Evolutionary conservation across 2,797 vertebrate species (phyloP), one percentile per base, ranked within the genome.

Genomic region (Myotis findleyi): DNA sequence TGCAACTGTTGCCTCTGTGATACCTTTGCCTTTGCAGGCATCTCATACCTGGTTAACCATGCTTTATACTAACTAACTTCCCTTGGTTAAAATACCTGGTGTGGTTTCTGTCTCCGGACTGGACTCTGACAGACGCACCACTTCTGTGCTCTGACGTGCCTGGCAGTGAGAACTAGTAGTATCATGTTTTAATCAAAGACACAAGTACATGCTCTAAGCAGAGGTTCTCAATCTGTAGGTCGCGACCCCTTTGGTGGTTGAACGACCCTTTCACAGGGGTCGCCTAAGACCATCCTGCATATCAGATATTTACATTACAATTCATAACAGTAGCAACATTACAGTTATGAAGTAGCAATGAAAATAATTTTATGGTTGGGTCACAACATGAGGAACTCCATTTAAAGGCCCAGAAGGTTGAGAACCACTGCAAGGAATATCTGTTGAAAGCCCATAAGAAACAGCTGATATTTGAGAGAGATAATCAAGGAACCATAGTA

Each of bases 171-270:
- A 71, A 66, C 13, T 21, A 38, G 62, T 49, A 82, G 49, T 17
- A 17, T 79, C 94, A 73, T 68, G 55, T 71, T 83, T 88, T 68
- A 41, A 88, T 69, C 36, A 77, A 69, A 95, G 62, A 53, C 27
- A 64, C 49, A 55, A 84, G 59, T 17, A 36, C 14, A 47, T 55
- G 21, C 55, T 77, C 44, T 76, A 2, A 44, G 44, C 44, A 44
- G 10, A 2, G 10, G 44, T 11, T 44, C 44, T 44, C 44, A 44
- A 44, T 10, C 44, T 44, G 44, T 44, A 2, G 44, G 44, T 44
- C 0, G 9, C 9, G 44, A 44, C 44, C 44, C 44, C 44, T 44
- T 44, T 11, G 10, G 44, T 10, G 44, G 44, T 44, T 10, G 44
- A 44, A 44, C 44, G 10, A 44, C 44, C 44, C 44, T 44, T 44